phyloP scores from a whole-genome alignment of 2,113 vertebrate species.

The Psophia crepitans region DNA sequence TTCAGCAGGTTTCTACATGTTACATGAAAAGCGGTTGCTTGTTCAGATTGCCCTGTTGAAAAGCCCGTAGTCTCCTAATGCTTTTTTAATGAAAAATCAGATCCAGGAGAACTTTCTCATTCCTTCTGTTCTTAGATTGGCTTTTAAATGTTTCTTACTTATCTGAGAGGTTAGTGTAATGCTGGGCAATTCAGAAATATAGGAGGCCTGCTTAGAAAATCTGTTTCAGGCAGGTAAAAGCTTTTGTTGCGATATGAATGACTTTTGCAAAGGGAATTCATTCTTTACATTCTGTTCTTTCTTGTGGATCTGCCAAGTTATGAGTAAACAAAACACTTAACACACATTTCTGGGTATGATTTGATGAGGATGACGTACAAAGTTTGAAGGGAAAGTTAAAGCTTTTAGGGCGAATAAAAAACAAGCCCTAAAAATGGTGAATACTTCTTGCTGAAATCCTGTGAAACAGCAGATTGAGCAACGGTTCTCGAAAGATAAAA shows the following conservation, averaged over 20 bases:
- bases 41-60: background rate
- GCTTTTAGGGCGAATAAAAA: constrained; percentile 34
- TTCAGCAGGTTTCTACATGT: constrained; percentile 74
- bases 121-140: background rate
- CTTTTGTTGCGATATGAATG: constrained; percentile 50
- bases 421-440: background rate
- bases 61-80: constrained; percentile 26
- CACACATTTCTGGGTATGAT: constrained; percentile 45
- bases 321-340: constrained; percentile 50
- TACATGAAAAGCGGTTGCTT: constrained; percentile 40
- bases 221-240: constrained; percentile 49
- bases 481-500: background rate
- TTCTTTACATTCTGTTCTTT: constrained; percentile 66
- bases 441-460: background rate
- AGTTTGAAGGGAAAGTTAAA: constrained; percentile 48
- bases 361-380: constrained; percentile 41
- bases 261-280: constrained; percentile 44
- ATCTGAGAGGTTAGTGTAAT: background rate
- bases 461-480: constrained; percentile 23
- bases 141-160: constrained; percentile 4
- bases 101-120: background rate
- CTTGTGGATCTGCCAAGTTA: constrained; percentile 39
- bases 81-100: constrained; percentile 28
- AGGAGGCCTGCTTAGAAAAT: constrained; percentile 13
- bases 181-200: constrained; percentile 33